Conservation (phyloP, 2,113 vertebrate genomes). For the Scartelaos histophorus region DNA sequence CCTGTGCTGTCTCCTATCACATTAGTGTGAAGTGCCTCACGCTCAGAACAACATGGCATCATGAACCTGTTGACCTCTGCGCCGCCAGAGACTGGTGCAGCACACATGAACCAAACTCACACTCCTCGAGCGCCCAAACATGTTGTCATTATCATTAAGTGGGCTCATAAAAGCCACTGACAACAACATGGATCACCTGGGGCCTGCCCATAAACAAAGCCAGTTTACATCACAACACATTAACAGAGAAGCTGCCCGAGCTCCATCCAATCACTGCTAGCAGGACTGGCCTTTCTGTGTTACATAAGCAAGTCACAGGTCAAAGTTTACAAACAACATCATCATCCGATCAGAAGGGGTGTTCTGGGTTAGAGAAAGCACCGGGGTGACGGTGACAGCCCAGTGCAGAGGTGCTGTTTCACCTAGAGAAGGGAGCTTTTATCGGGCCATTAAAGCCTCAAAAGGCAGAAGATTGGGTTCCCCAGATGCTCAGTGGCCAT, state of each 20-base stretch:
- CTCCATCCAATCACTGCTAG: constrained; percentile 1
- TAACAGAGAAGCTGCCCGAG: constrained; percentile 7
- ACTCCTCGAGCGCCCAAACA: not conserved
- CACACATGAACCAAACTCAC: constrained; percentile 36
- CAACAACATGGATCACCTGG: constrained; percentile 13
- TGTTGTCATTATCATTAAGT: constrained; percentile 32
- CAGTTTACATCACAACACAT: constrained; percentile 16
- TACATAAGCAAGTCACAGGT: constrained; percentile 40
- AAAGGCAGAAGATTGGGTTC: constrained; percentile 55
- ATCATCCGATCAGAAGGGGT: constrained; percentile 1
- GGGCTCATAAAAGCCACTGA: constrained; percentile 26
- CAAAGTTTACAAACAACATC: constrained; percentile 53
- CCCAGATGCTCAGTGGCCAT: constrained; percentile 53
- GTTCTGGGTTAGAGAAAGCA: constrained; percentile 33
- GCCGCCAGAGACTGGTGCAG: constrained; percentile 10
- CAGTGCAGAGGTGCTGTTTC: constrained; percentile 41
- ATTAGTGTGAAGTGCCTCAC: constrained; percentile 28
- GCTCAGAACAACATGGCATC: constrained; percentile 24
- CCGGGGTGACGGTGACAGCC: constrained; percentile 37
- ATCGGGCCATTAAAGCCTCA: constrained; percentile 46
- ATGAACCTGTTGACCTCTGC: constrained; percentile 51
- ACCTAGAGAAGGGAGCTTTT: constrained; percentile 49
- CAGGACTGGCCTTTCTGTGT: constrained; percentile 34
- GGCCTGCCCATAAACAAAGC: constrained; percentile 20
- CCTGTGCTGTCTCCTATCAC: constrained; percentile 13